Conservation (phyloP, 2,888 invertebrate species). For the Sminthurinus aureus region DNA sequence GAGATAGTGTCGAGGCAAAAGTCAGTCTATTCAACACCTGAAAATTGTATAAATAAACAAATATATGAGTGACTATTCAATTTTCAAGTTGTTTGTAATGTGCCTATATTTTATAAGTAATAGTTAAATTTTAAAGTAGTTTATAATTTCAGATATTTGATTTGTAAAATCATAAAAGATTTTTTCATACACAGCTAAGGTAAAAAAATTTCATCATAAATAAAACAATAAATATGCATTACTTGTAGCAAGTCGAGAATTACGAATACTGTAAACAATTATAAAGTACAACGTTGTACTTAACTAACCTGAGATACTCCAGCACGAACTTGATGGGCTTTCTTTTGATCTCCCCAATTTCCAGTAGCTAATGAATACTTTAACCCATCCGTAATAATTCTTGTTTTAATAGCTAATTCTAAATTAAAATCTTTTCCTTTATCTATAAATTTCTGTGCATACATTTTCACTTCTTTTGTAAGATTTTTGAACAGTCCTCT, state of each 20-base stretch:
- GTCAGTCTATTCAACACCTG: conserved; percentile 95
- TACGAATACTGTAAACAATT: no score
- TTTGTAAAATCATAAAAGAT: no score
- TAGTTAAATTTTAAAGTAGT: no score
- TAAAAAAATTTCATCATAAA: no score
- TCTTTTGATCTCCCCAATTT: conserved; percentile 99
- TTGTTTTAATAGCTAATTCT: conserved; percentile 94
- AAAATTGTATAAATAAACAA: conserved; percentile 29
- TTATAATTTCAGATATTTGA: no score
- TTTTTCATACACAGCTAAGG: no score
- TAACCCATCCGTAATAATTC: conserved; percentile 97
- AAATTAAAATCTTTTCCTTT: conserved; percentile 98
- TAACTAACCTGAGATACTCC: conserved; percentile 86
- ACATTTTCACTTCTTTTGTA: conserved; percentile 90
- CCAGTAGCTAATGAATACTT: conserved; percentile 98
- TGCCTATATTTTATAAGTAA: not conserved
- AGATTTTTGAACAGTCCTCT: conserved; percentile 95
- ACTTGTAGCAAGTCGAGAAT: no score
- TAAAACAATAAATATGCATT: no score
- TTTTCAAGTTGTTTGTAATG: not conserved
- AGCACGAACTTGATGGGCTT: conserved; percentile 97
- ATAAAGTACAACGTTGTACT: not conserved
- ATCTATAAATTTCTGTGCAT: conserved; percentile 99
- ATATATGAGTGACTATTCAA: not conserved
- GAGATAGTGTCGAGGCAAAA: conserved; percentile 97